Evolutionary conservation across 2,113 vertebrate genomes (phyloP), one percentile per base, ranked within the genome.

Genomic region (Mastomys coucha): DNA sequence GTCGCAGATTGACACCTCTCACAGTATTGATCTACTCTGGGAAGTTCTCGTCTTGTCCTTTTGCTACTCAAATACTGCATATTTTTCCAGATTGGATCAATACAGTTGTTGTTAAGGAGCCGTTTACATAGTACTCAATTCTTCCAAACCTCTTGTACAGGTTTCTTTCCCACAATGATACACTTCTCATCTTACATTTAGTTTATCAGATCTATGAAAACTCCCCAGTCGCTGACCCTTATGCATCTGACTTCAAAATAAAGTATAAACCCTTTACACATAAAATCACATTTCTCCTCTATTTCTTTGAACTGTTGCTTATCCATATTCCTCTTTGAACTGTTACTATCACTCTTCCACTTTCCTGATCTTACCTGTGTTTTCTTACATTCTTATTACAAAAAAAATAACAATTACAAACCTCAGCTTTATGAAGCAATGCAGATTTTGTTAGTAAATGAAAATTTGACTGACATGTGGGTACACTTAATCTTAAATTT

Each of bases 31-130:
- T 86, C 20, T 11, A 67, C 36, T 73, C 22, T 91, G 49, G 22
- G 72, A 84, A 84, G 22, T 39, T 24, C 56, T 95, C 42, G 20
- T 95, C 56, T 51, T 91, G 82, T 53, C 49, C 60, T 78, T 94
- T 96, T 56, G 89, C 19, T 89, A 63, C 51, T 10, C 76, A 87
- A 92, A 89, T 63, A 33, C 42, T 91, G 67, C 33, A 94, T 89
- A 89, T 80, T 89, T 94, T 75, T 22, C 0, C 42, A 97, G 73
- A 78, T 31, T 26, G 42, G 78, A 94, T 93, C 96, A 89, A 95
- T 94, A 95, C 24, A 76, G 73, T 69, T 70, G 65, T 94, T 91
- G 87, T 96, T 91, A 89, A 87, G 67, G 92, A 87, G 77, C 26
- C 73, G 51, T 89, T 96, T 93, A 92, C 97, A 84, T 95, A 69